These are phyloP conservation scores for Macrosiphum euphorbiae DNA, from an alignment of 2,888 invertebrate genomes.

Conservation along the genomic window DNA sequence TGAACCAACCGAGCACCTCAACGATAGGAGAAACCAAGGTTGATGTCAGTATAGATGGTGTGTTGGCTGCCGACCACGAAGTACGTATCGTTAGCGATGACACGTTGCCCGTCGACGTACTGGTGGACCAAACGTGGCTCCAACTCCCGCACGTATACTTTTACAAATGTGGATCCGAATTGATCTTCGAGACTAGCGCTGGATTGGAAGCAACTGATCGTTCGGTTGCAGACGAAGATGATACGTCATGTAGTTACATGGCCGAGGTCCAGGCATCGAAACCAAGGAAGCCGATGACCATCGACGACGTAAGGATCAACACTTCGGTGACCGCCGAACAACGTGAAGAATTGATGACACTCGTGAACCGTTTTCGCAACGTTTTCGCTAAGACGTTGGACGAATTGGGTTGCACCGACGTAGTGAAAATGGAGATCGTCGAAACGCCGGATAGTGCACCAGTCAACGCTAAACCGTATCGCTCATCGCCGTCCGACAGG, in stretches of 20 bases:
- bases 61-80: background rate
- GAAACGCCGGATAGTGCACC: slow-evolving; percentile 9
- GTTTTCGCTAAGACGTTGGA: background rate
- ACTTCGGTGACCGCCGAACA: no score
- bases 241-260: no score
- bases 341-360: no score
- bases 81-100: slow-evolving; percentile 4
- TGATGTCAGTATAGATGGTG: background rate
- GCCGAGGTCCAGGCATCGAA: no score
- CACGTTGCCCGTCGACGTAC: background rate
- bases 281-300: no score
- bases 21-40: background rate
- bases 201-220: no score
- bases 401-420: background rate
- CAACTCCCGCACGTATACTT: background rate
- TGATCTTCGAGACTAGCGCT: no score
- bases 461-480: background rate
- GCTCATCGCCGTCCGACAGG: background rate
- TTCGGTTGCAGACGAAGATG: no score
- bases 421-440: slow-evolving; percentile 18
- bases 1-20: background rate
- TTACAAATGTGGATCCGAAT: background rate
- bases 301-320: no score
- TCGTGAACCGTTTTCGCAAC: background rate
- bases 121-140: background rate